Conservation (phyloP, 2,113 vertebrate genomes). For the Lamprologus tigripictilis region DNA sequence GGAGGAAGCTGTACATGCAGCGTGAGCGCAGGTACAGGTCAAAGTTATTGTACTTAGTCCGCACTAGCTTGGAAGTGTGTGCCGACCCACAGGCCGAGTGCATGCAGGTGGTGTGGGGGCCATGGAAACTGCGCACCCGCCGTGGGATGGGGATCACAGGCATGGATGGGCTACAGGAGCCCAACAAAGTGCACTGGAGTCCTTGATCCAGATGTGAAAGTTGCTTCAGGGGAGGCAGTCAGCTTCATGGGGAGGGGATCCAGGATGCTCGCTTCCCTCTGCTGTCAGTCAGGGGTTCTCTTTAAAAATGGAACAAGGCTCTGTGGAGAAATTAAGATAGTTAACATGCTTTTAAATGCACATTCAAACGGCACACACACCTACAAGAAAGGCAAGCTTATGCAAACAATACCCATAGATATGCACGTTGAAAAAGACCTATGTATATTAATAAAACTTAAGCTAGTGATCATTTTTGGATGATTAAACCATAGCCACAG, state of each 20-base stretch:
- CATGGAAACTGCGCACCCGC: conserved; percentile 94
- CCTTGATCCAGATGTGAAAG: conserved; percentile 14
- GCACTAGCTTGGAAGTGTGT: conserved; percentile 80
- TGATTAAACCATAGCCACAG: neutral
- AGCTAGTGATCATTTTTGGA: neutral
- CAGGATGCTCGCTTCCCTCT: neutral
- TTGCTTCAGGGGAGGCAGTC: neutral
- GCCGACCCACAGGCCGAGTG: conserved; percentile 91
- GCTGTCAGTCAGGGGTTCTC: neutral
- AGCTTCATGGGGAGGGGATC: conserved; percentile 25
- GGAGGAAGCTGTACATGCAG: conserved; percentile 92
- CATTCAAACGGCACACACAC: neutral
- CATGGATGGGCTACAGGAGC: conserved; percentile 78
- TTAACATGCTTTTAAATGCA: neutral
- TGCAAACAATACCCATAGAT: neutral
- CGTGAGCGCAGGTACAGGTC: conserved; percentile 92
- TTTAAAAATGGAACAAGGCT: neutral
- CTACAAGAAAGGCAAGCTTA: neutral
- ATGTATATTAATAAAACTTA: neutral
- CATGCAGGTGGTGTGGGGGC: conserved; percentile 95
- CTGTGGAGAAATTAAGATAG: neutral
- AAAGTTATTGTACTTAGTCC: conserved; percentile 95
- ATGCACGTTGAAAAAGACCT: neutral
- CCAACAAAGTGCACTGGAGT: conserved; percentile 45
- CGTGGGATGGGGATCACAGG: conserved; percentile 97